A percentile compares a stretch with the other conserved stretches of the same genome.
phyloP scores from a whole-genome alignment of 2,113 vertebrate genomes.

The Mungos mungo region DNA sequence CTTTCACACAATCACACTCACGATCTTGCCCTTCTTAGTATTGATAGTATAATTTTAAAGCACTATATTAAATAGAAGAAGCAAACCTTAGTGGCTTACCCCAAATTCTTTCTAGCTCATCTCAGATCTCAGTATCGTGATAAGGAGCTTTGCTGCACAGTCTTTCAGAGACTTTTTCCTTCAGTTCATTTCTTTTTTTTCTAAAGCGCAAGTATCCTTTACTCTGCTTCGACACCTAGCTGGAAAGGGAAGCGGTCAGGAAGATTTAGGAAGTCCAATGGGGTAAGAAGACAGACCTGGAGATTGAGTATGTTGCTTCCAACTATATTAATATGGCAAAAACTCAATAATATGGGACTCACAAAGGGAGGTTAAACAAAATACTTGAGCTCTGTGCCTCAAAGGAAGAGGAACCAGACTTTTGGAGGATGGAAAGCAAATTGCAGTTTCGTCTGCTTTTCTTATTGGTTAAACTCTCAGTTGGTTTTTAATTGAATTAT shows the following conservation, averaged over 20 bases:
- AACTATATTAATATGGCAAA: neutral
- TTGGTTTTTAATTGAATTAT: neutral
- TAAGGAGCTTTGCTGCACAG: neutral
- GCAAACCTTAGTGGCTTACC: neutral
- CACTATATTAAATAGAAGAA: neutral
- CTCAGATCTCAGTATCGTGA: neutral
- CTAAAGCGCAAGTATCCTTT: neutral
- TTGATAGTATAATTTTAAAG: neutral
- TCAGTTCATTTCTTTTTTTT: neutral
- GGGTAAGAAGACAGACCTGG: neutral
- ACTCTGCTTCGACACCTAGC: neutral
- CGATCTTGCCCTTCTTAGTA: neutral
- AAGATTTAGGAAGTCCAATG: neutral
- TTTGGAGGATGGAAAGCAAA: neutral
- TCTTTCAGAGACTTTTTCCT: neutral
- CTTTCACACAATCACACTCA: neutral
- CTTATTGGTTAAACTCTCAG: neutral
- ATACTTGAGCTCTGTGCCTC: neutral
- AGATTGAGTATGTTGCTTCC: neutral
- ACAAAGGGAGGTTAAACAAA: neutral
- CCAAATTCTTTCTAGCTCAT: neutral
- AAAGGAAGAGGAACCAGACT: neutral
- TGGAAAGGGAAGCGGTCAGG: neutral
- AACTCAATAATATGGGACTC: neutral
- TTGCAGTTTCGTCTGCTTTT: neutral